Percentiles rank a stretch among this genome's conserved stretches.
phyloP scores from a whole-genome alignment of 2,888 invertebrate species.

The Ceraclea dissimilis region DNA sequence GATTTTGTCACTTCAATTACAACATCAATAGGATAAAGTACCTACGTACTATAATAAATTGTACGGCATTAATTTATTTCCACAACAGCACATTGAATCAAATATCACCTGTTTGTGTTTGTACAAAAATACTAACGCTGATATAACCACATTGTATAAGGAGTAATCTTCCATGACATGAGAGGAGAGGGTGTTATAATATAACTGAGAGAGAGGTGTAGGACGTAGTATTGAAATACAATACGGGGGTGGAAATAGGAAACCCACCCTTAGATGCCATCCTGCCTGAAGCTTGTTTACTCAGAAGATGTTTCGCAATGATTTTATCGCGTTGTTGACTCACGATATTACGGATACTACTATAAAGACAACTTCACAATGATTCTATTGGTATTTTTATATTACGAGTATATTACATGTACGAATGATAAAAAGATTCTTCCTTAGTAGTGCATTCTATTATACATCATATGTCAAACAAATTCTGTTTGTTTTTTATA shows the following conservation, averaged over 20 bases:
- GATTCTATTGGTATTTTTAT: no score
- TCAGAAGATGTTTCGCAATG: conserved; percentile 26
- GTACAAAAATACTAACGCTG: not conserved
- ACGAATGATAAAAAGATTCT: no score
- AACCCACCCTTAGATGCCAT: conserved; percentile 4
- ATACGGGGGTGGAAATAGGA: conserved; percentile 13
- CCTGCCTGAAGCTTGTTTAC: conserved; percentile 20
- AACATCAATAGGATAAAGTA: not conserved
- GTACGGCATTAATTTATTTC: not conserved
- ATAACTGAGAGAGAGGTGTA: conserved; percentile 1
- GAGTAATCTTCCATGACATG: not conserved
- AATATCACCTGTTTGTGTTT: not conserved
- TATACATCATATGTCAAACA: no score
- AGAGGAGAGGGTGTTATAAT: not conserved
- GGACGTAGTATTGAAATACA: conserved; percentile 19
- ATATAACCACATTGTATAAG: not conserved
- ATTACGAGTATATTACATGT: no score
- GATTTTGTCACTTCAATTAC: not conserved
- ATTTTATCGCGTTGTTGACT: conserved; percentile 26
- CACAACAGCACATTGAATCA: not conserved
- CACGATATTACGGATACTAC: conserved; percentile 3
- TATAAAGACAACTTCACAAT: no score
- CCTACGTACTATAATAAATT: not conserved
- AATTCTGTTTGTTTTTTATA: no score
- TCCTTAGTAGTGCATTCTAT: no score